Evolutionary conservation across 1,140 invertebrate genomes (phyloP).

Genomic region (Reticulitermes speratus): DNA sequence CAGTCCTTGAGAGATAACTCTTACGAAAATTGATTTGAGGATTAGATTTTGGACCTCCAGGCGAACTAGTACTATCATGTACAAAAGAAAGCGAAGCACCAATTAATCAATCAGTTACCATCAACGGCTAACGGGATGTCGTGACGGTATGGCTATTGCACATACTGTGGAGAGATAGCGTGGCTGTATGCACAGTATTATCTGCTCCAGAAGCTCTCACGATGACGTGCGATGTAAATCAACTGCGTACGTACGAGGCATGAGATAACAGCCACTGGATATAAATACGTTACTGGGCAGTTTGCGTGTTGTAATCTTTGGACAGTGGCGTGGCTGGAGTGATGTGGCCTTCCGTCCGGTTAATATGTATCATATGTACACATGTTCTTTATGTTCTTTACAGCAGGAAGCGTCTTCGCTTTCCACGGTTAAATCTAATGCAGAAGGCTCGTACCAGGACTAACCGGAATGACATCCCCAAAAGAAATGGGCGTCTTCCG

Average conservation of each 20-base stretch:
- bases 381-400: neutral
- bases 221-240: neutral
- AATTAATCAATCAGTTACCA: neutral
- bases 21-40: too few species aligned
- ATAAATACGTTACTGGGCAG: neutral
- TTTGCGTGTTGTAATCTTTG: neutral
- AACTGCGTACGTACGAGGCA: neutral
- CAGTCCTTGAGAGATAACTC: too few species aligned
- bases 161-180: neutral
- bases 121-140: neutral
- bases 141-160: neutral
- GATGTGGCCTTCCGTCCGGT: neutral
- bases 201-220: neutral
- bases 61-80: neutral
- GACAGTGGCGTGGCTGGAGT: neutral
- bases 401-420: neutral
- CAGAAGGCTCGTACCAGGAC: too few species aligned
- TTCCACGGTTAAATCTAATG: neutral
- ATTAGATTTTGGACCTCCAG: neutral
- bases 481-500: too few species aligned
- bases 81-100: neutral
- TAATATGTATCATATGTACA: neutral
- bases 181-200: constrained; percentile 3
- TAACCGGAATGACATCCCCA: too few species aligned
- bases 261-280: neutral